These are phyloP conservation scores for Diaprepes abbreviatus DNA, from an alignment of 2,888 invertebrate species.

Conservation along the genomic window DNA sequence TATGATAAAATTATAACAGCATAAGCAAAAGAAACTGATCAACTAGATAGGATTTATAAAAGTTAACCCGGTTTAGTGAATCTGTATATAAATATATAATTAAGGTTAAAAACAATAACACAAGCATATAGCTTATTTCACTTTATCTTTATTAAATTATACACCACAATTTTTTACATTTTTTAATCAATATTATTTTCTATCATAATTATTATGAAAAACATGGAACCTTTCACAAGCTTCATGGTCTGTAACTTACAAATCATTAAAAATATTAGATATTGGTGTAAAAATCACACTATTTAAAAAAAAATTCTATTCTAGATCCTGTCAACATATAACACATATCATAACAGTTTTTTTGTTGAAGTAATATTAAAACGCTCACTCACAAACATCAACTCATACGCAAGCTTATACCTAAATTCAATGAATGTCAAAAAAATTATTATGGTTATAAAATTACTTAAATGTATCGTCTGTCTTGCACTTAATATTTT, in stretches of 20 bases:
- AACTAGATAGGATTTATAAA: no score
- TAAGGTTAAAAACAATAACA: no score
- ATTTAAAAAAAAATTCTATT: constrained; percentile 19
- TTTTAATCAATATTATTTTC: constrained; percentile 13
- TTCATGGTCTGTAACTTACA: constrained; percentile 25
- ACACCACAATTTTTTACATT: constrained; percentile 25
- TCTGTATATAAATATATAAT: no score
- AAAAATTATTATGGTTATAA: constrained; percentile 19
- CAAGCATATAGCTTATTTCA: not conserved
- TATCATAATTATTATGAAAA: constrained; percentile 9
- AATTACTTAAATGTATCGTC: constrained; percentile 4
- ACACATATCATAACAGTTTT: constrained; percentile 1
- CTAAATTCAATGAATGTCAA: constrained; percentile 22
- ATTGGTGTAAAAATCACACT: constrained; percentile 10
- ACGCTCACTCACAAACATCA: constrained; percentile 20
- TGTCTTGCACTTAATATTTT: constrained; percentile 18
- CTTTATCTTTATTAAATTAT: constrained; percentile 14
- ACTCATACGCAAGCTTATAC: constrained; percentile 7
- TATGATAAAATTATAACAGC: no score
- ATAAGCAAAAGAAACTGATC: no score
- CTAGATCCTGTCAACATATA: not conserved
- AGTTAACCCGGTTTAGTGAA: no score
- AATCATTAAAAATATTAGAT: constrained; percentile 8
- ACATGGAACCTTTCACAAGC: constrained; percentile 34
- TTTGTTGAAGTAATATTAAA: not conserved